phyloP scores from a whole-genome alignment of 2,797 vertebrate genomes.

The Myotis daubentonii region DNA sequence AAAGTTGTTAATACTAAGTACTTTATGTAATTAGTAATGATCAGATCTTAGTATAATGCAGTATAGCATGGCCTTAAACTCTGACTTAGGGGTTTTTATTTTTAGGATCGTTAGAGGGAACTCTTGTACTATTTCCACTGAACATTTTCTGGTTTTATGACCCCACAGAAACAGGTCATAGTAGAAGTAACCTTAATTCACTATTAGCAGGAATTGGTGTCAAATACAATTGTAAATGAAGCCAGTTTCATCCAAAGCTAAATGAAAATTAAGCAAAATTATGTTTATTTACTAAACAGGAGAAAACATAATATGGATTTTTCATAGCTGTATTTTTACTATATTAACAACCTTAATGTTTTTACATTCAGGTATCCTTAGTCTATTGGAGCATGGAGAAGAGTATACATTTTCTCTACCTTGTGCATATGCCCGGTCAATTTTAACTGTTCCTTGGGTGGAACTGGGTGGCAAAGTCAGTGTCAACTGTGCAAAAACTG shows the following conservation, averaged over 20 bases:
- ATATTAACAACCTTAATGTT: conserved; percentile 34
- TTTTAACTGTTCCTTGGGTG: conserved; percentile 99
- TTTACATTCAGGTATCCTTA: conserved; percentile 89
- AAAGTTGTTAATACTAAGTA: background rate
- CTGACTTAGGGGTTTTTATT: background rate
- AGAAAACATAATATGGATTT: background rate
- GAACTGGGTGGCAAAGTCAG: conserved; percentile 97
- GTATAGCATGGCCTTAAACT: background rate
- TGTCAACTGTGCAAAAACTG: conserved; percentile 94
- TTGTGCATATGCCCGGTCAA: conserved; percentile 97
- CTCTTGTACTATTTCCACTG: background rate
- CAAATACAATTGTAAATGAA: conserved; percentile 18
- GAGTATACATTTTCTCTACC: conserved; percentile 98
- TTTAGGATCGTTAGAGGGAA: background rate
- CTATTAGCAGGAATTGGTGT: background rate
- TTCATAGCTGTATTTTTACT: background rate
- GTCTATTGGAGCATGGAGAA: conserved; percentile 94
- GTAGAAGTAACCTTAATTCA: background rate
- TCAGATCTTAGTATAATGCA: background rate
- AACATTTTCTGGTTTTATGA: background rate
- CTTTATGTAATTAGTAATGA: background rate
- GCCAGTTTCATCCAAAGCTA: background rate
- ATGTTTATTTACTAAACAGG: background rate
- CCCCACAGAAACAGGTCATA: background rate
- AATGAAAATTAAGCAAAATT: conserved; percentile 46